Percentiles rank a stretch among this genome's conserved stretches.
Conservation (phyloP, 2,113 vertebrate species). For the Archilochus colubris region DNA sequence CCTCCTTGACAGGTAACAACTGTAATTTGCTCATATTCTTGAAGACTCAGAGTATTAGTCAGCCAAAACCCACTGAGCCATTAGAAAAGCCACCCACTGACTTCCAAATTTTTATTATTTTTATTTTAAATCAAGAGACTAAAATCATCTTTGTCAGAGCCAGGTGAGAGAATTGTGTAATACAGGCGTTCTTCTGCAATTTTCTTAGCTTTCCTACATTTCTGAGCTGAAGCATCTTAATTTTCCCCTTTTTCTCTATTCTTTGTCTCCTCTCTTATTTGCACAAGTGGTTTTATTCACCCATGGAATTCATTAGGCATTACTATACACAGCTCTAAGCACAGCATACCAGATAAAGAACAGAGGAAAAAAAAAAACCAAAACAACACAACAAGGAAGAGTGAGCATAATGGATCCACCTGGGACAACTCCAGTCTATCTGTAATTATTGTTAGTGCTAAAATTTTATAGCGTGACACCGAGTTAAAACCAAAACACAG, state of each 20-base stretch:
- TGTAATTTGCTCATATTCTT: not conserved
- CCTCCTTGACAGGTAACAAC: not conserved
- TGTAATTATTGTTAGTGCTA: not conserved
- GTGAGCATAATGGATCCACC: not conserved
- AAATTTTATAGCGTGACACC: not conserved
- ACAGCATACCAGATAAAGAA: not conserved
- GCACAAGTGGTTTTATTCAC: not conserved
- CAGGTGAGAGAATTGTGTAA: conserved; percentile 7
- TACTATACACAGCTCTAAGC: not conserved
- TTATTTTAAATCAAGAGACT: not conserved
- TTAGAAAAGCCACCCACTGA: conserved; percentile 53
- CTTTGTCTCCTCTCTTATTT: not conserved
- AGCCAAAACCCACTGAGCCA: conserved; percentile 56
- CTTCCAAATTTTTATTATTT: not conserved
- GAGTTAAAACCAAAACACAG: not conserved
- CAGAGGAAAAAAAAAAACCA: not conserved
- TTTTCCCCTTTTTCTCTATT: not conserved
- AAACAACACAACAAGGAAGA: not conserved
- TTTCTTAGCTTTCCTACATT: not conserved
- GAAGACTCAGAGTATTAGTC: conserved; percentile 47
- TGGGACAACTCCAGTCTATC: not conserved
- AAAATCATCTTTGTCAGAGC: not conserved
- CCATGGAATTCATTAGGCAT: conserved; percentile 15
- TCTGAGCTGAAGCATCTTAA: not conserved
- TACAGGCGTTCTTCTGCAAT: not conserved